Conservation (phyloP, 1,140 invertebrate genomes). For the Caligus rogercresseyi region DNA sequence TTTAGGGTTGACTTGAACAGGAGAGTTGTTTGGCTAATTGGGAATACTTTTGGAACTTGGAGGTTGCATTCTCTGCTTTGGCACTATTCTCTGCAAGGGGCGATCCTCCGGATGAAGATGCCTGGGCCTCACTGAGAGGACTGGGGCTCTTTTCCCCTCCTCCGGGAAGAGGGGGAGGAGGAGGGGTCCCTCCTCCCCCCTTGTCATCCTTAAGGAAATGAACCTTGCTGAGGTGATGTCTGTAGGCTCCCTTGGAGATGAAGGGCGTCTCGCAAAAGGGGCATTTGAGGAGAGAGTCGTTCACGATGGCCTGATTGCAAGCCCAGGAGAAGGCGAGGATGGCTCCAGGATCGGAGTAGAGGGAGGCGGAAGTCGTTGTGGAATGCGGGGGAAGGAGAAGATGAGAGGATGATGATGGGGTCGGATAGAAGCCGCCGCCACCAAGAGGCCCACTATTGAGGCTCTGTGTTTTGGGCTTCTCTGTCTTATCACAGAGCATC, state of each 20-base stretch:
- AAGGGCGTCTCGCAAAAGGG: constrained; percentile 90
- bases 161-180: constrained; percentile 31
- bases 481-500: constrained; percentile 83
- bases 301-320: constrained; percentile 67
- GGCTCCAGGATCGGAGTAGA: constrained; percentile 40
- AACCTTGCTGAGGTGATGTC: constrained; percentile 88
- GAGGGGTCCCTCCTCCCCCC: constrained; percentile 28
- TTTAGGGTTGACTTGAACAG: constrained; percentile 33
- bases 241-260: constrained; percentile 85
- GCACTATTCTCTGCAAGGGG: constrained; percentile 31
- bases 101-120: constrained; percentile 28
- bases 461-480: constrained; percentile 36
- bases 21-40: constrained; percentile 88
- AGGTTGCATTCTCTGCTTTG: constrained; percentile 79
- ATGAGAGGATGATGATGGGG: constrained; percentile 12
- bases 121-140: constrained; percentile 29
- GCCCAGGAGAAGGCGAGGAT: constrained; percentile 82
- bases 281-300: constrained; percentile 58
- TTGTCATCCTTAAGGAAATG: constrained; percentile 81
- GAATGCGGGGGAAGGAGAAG: constrained; percentile 13
- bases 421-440: constrained; percentile 23
- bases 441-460: constrained; percentile 25
- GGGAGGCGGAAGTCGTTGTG: constrained; percentile 23
- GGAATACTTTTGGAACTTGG: constrained; percentile 90
- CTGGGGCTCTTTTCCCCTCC: constrained; percentile 24